Percentiles rank a stretch among this genome's conserved stretches.
These are phyloP conservation scores for Pteropus rufus DNA, from an alignment of 2,797 vertebrate species.

Conservation along the genomic window DNA sequence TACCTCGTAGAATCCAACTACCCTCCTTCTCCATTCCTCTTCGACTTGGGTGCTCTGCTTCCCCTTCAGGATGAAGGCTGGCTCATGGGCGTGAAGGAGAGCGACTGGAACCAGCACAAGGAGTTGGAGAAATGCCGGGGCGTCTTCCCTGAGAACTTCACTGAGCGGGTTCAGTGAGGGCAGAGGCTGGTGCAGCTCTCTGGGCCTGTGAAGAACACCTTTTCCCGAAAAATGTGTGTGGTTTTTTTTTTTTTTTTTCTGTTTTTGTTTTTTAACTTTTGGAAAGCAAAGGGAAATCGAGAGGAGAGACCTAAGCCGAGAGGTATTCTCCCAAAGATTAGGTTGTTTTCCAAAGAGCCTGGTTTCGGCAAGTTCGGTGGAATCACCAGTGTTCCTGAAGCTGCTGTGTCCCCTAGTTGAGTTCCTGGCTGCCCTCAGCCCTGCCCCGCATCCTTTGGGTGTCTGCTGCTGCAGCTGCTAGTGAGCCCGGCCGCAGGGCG, in stretches of 20 bases:
- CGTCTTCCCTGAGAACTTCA: conserved; percentile 99
- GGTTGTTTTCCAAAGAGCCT: conserved; percentile 78
- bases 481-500: conserved; percentile 37
- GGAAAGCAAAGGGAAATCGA: conserved; percentile 65
- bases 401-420: conserved; percentile 66
- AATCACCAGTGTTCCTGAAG: conserved; percentile 67
- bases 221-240: conserved; percentile 59
- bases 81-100: conserved; percentile 95
- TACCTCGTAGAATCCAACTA: neutral
- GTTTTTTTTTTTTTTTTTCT: neutral
- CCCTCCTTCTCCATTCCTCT: neutral
- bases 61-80: conserved; percentile 94
- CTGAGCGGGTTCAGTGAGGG: conserved; percentile 90
- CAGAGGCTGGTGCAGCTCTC: conserved; percentile 33
- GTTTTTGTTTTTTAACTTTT: conserved; percentile 65
- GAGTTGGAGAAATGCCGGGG: conserved; percentile 89
- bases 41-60: neutral
- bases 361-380: conserved; percentile 62
- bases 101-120: conserved; percentile 92
- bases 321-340: conserved; percentile 69
- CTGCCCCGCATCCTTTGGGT: neutral
- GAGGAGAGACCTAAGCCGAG: conserved; percentile 72
- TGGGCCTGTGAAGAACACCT: conserved; percentile 76
- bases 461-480: conserved; percentile 29
- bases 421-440: neutral